Percentiles rank a stretch among this genome's conserved stretches.
Conservation (phyloP, 2,113 vertebrate species). For the Callaeas wilsoni region DNA sequence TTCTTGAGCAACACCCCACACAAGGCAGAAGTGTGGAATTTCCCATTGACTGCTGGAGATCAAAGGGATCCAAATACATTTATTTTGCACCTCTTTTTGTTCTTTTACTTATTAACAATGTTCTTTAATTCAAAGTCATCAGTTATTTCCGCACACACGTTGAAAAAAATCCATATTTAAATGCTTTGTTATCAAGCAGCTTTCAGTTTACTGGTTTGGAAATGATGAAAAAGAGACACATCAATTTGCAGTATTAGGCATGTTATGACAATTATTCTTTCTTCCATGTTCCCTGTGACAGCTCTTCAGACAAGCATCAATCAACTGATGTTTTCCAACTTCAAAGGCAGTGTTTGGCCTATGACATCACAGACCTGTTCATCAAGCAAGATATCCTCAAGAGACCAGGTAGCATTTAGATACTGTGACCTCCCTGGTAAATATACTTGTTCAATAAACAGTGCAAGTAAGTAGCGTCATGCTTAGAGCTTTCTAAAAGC, state of each 20-base stretch:
- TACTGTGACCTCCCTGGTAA: not conserved
- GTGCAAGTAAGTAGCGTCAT: not conserved
- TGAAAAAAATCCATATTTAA: not conserved
- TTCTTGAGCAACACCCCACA: not conserved
- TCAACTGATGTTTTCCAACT: constrained; percentile 10
- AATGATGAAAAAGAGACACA: not conserved
- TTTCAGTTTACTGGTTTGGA: not conserved
- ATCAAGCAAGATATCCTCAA: not conserved
- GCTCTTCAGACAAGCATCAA: constrained; percentile 9
- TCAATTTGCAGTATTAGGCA: not conserved
- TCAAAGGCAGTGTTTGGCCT: constrained; percentile 35
- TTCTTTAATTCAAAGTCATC: not conserved
- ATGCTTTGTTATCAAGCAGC: not conserved
- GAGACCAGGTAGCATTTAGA: not conserved
- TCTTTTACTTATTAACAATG: not conserved
- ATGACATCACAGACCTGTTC: not conserved
- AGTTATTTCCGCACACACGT: not conserved
- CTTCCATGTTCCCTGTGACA: not conserved
- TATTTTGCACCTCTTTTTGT: not conserved
- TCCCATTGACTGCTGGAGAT: not conserved
- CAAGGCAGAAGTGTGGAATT: not conserved
- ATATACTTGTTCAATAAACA: not conserved
- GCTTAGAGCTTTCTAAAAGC: not conserved
- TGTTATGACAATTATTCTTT: constrained; percentile 29
- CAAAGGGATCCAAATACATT: not conserved